Evolutionary conservation across 2,113 vertebrate genomes (phyloP).

Genomic region (Leucoraja erinaceus): DNA sequence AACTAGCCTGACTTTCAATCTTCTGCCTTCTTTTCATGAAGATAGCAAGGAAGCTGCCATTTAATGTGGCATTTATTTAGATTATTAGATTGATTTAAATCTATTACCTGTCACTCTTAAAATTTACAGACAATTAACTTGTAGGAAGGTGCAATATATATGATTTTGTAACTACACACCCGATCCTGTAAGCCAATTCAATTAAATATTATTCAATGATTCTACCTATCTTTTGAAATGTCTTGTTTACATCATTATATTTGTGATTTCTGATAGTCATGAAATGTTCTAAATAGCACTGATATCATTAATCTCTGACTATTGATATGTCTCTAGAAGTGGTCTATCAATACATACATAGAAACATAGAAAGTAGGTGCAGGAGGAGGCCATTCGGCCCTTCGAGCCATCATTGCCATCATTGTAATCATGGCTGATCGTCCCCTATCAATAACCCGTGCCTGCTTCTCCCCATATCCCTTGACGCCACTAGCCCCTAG

Average conservation of each 20-base stretch:
- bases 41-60: neutral
- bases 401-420: too few relatives aligned
- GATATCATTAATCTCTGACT: neutral
- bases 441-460: too few relatives aligned
- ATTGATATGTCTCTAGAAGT: neutral
- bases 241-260: neutral
- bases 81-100: neutral
- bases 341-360: neutral
- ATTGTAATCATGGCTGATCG: too few relatives aligned
- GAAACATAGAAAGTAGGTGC: too few relatives aligned
- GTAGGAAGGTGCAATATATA: neutral
- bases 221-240: neutral
- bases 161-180: neutral
- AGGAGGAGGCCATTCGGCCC: too few relatives aligned
- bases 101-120: neutral
- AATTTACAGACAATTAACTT: neutral
- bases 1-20: neutral
- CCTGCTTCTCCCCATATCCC: too few relatives aligned
- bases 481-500: too few relatives aligned
- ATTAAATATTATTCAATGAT: neutral
- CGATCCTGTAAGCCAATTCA: neutral
- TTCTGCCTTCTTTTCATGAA: neutral
- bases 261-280: neutral
- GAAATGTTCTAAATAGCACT: neutral
- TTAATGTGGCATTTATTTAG: slow-evolving; percentile 10